Conservation (phyloP, 2,113 vertebrate species). For the Corythoichthys haematopterus region DNA sequence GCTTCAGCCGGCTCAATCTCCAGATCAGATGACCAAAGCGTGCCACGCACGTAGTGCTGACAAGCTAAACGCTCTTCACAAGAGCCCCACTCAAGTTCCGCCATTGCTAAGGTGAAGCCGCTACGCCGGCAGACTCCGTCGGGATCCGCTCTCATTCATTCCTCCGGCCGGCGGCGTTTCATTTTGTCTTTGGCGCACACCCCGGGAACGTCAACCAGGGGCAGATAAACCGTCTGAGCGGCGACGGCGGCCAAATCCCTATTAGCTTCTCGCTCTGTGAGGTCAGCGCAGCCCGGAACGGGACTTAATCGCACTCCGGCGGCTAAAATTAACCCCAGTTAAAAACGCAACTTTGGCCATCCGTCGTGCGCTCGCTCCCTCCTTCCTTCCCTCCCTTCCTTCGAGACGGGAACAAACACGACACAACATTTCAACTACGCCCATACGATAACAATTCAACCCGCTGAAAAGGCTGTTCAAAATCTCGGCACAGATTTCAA, state of each 20-base stretch:
- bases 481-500: not conserved
- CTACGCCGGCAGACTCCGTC: constrained; percentile 7
- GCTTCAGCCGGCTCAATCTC: constrained; percentile 51
- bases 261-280: constrained; percentile 63
- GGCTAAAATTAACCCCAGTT: constrained; percentile 65
- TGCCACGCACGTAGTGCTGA: constrained; percentile 47
- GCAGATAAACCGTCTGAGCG: constrained; percentile 64
- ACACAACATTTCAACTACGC: constrained; percentile 6
- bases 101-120: not conserved
- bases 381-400: too few relatives aligned
- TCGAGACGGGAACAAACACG: not conserved
- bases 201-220: constrained; percentile 44
- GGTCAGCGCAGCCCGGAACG: constrained; percentile 61
- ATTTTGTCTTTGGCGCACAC: constrained; percentile 24
- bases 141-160: constrained; percentile 22
- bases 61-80: constrained; percentile 10
- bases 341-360: constrained; percentile 46
- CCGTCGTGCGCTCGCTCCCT: constrained; percentile 8
- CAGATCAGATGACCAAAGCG: constrained; percentile 37
- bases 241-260: constrained; percentile 62
- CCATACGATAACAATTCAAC: not conserved
- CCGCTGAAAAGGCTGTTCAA: not conserved
- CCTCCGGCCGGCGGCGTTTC: constrained; percentile 4
- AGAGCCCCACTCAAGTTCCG: constrained; percentile 8
- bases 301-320: constrained; percentile 60